Conservation (phyloP, 2,113 vertebrate genomes). For the Lepidothrix coronata region DNA sequence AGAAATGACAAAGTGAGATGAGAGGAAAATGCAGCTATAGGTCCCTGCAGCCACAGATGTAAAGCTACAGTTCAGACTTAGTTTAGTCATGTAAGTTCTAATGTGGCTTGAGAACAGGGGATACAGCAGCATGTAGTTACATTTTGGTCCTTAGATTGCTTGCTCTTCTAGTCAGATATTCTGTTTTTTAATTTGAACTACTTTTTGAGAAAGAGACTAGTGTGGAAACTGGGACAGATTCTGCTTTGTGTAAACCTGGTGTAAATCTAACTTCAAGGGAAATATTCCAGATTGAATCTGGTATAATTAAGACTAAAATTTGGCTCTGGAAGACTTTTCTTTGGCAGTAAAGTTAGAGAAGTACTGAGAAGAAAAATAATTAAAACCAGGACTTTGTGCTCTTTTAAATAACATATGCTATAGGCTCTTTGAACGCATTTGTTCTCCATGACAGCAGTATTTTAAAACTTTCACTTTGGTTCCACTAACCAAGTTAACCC, state of each 20-base stretch:
- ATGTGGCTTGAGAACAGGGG: not conserved
- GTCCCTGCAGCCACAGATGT: not conserved
- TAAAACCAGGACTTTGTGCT: conserved; percentile 39
- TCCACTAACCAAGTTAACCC: conserved; percentile 56
- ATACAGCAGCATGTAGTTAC: not conserved
- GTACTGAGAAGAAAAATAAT: conserved; percentile 48
- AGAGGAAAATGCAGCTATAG: not conserved
- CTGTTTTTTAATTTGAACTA: not conserved
- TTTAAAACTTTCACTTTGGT: conserved; percentile 66
- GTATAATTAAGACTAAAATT: conserved; percentile 58
- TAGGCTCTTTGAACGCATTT: conserved; percentile 49
- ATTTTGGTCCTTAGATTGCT: not conserved
- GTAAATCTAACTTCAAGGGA: conserved; percentile 32
- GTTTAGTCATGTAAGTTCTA: not conserved
- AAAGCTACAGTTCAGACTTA: not conserved
- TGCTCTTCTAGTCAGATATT: not conserved
- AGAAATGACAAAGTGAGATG: not conserved
- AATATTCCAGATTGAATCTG: conserved; percentile 44
- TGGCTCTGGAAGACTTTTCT: conserved; percentile 54
- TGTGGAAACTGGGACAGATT: not conserved
- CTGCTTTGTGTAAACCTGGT: conserved; percentile 12
- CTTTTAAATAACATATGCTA: conserved; percentile 54
- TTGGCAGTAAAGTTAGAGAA: conserved; percentile 54
- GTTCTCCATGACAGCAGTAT: not conserved
- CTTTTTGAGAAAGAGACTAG: not conserved